Conservation (phyloP, 1,140 invertebrate genomes). For the Zophobas morio region DNA sequence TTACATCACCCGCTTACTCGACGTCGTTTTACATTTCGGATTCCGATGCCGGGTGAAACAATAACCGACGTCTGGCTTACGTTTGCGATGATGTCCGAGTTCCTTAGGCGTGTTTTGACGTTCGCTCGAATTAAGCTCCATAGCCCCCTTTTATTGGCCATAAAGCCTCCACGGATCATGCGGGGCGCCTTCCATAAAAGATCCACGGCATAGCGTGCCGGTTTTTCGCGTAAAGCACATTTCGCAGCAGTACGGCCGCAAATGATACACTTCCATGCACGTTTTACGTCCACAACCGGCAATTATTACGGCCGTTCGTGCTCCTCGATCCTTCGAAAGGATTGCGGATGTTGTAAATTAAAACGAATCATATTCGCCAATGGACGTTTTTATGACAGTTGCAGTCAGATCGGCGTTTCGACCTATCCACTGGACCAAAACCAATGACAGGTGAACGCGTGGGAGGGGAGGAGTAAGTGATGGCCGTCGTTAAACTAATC, state of each 20-base stretch:
- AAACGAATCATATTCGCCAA: constrained; percentile 44
- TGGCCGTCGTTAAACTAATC: constrained; percentile 30
- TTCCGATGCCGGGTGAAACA: not conserved
- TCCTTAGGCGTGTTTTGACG: constrained; percentile 8
- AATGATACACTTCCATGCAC: constrained; percentile 49
- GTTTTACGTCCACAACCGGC: constrained; percentile 44
- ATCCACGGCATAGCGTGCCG: constrained; percentile 7
- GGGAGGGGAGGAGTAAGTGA: not conserved
- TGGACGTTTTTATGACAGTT: constrained; percentile 36
- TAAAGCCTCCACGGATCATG: constrained; percentile 25
- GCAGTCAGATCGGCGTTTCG: not conserved
- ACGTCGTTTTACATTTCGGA: not conserved
- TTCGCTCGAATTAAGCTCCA: not conserved
- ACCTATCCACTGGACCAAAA: constrained; percentile 24
- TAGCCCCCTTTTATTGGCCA: constrained; percentile 33
- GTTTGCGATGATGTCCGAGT: too few species aligned
- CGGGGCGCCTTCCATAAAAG: constrained; percentile 29
- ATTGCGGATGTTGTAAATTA: constrained; percentile 48
- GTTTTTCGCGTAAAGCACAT: constrained; percentile 36
- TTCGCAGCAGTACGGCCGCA: constrained; percentile 44
- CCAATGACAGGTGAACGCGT: constrained; percentile 25
- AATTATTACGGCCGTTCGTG: constrained; percentile 44
- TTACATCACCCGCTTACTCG: too few species aligned
- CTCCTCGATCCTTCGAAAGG: constrained; percentile 45
- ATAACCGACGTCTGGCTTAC: not conserved